phyloP scores from a whole-genome alignment of 2,888 invertebrate species.

The Thalpophila matura region DNA sequence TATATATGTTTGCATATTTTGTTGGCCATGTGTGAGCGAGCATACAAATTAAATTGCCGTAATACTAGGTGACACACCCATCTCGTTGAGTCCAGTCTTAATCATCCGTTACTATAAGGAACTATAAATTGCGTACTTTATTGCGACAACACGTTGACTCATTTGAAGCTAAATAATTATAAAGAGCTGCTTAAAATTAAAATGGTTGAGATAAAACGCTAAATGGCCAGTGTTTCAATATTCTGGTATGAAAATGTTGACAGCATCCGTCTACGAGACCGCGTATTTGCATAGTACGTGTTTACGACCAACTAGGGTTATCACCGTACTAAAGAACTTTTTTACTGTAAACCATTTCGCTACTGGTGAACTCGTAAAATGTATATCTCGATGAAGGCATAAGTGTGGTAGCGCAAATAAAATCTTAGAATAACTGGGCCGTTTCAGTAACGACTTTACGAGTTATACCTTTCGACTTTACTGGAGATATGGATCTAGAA shows the following conservation, averaged over 20 bases:
- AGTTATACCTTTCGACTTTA: constrained; percentile 30
- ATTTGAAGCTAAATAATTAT: constrained; percentile 50
- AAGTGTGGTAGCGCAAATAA: constrained; percentile 44
- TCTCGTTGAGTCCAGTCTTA: constrained; percentile 45
- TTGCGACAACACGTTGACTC: constrained; percentile 41
- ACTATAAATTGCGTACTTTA: constrained; percentile 58
- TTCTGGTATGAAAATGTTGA: constrained; percentile 79
- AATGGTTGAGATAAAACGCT: constrained; percentile 53
- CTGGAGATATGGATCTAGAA: neutral
- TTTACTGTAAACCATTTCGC: constrained; percentile 50
- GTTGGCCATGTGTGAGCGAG: constrained; percentile 41
- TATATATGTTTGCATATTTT: constrained; percentile 46
- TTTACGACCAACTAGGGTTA: constrained; percentile 74
- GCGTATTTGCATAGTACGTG: constrained; percentile 78
- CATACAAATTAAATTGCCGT: constrained; percentile 56
- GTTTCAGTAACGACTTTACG: constrained; percentile 35
- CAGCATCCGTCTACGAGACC: constrained; percentile 71
- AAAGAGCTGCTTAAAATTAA: constrained; percentile 52
- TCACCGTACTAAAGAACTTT: constrained; percentile 61
- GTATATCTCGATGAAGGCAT: constrained; percentile 49
- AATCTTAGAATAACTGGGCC: constrained; percentile 33
- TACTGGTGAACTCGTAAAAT: constrained; percentile 59
- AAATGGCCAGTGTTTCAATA: constrained; percentile 66
- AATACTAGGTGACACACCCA: constrained; percentile 57
- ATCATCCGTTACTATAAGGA: constrained; percentile 54